Evolutionary conservation across 2,888 invertebrate species (phyloP), one percentile per base, ranked within the genome.

Genomic region (Laothoe populi): DNA sequence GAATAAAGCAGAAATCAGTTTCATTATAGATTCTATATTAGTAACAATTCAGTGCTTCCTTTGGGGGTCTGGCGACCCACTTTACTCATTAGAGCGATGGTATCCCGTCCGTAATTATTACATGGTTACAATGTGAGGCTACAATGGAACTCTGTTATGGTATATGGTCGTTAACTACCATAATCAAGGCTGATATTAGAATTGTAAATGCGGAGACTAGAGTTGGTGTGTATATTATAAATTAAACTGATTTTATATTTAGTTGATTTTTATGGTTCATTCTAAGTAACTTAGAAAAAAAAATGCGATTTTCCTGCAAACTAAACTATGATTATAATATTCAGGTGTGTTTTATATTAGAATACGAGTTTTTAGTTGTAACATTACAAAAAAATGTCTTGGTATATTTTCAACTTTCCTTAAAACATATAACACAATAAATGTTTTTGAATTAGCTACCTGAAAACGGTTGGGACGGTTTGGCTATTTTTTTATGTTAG

Each of bases 51-150:
- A 68, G 42, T 57, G 66, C 66, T 73, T 74, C 72, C 73, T 71
- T 73, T 65, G 64, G 74, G 71, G 66, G 65, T 57, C 69, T 69
- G 64, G 66, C 70, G 73, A 71, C 75, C 74, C 64, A 69, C 73
- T 73, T 76, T 64, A 60, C 70, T 72, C 66, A 72, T 75, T 70
- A 68, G 67, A 69, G 65, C 64, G 68, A 70, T 62, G 66, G 67
- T 67, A 31, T 35, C 66, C 57, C 64, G 42, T 61, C 46, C 59
- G 59, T 64, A 63, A 63, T 63, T 64, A 61, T 62, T 58, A 40
- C 62, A 63, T n/a, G 19, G 53, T 46, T 61, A 61, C 23, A 19
- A 10, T 31, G 35, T 4, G 35, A 31, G 53, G 53, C 53, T 53
- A 53, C 53, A 53, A 53, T 35, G 53, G 35, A 24, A 48, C 53